These are phyloP conservation scores for Pan troglodytes DNA, from an alignment of 2,113 vertebrate species.

Conservation along the genomic window DNA sequence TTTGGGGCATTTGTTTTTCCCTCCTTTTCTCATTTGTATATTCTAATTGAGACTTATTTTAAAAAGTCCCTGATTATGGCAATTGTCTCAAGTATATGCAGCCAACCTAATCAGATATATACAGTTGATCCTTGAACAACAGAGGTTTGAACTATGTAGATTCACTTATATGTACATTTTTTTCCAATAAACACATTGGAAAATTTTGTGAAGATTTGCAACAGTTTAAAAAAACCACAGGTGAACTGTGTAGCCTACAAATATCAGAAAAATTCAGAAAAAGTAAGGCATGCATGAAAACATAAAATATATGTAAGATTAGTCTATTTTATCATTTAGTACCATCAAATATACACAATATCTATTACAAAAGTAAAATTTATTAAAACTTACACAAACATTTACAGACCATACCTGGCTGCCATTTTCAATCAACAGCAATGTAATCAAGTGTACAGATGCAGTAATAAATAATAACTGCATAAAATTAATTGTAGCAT, in stretches of 20 bases:
- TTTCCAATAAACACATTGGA: not conserved
- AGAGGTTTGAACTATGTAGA: not conserved
- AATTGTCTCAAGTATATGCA: not conserved
- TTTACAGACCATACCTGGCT: not conserved
- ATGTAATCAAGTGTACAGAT: not conserved
- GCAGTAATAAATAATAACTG: not conserved
- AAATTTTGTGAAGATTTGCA: not conserved
- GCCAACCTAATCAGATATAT: not conserved
- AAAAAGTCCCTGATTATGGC: not conserved
- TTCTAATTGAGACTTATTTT: not conserved
- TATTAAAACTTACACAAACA: not conserved
- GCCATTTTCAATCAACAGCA: not conserved
- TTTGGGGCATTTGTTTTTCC: not conserved
- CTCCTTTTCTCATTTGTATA: not conserved
- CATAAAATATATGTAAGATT: not conserved
- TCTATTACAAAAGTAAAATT: not conserved
- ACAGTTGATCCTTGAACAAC: not conserved
- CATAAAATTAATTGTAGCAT: not conserved
- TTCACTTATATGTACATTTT: not conserved
- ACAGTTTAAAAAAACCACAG: not conserved
- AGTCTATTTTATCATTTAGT: not conserved
- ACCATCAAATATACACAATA: not conserved
- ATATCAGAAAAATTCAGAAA: not conserved
- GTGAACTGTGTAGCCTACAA: not conserved
- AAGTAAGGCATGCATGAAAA: not conserved